phyloP scores from a whole-genome alignment of 2,888 invertebrate genomes.

The Belgica antarctica region DNA sequence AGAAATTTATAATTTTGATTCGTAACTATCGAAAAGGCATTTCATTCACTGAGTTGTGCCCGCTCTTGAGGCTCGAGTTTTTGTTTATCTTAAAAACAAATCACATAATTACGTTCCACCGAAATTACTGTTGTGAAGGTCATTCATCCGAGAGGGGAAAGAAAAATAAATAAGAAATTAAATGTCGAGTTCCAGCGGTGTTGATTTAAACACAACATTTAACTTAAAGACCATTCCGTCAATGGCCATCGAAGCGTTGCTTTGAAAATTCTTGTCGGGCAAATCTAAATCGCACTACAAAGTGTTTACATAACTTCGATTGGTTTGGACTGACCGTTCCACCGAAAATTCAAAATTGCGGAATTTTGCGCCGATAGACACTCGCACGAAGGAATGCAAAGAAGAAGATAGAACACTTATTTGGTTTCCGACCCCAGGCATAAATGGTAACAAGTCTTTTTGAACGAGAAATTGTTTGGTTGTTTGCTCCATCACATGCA shows the following conservation, averaged over 20 bases:
- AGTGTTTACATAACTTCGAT: not conserved
- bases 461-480: not conserved
- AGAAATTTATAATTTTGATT: constrained; percentile 7
- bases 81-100: constrained; percentile 31
- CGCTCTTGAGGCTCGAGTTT: not conserved
- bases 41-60: not conserved
- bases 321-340: too few species aligned
- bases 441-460: constrained; percentile 10
- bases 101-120: constrained; percentile 27
- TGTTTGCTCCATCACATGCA: not conserved
- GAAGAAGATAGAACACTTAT: not conserved
- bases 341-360: not conserved
- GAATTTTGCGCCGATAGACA: not conserved
- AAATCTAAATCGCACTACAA: not conserved
- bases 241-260: not conserved
- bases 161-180: not conserved
- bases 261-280: not conserved
- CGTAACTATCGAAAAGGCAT: not conserved
- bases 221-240: not conserved
- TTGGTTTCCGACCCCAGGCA: constrained; percentile 15
- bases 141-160: constrained; percentile 9
- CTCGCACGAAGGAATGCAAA: not conserved
- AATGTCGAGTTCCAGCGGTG: not conserved
- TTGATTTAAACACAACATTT: not conserved
- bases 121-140: constrained; percentile 15